Percentiles rank a stretch among this genome's conserved stretches.
These are phyloP conservation scores for Semnornis frantzii DNA, from an alignment of 2,113 vertebrate genomes.

Conservation along the genomic window DNA sequence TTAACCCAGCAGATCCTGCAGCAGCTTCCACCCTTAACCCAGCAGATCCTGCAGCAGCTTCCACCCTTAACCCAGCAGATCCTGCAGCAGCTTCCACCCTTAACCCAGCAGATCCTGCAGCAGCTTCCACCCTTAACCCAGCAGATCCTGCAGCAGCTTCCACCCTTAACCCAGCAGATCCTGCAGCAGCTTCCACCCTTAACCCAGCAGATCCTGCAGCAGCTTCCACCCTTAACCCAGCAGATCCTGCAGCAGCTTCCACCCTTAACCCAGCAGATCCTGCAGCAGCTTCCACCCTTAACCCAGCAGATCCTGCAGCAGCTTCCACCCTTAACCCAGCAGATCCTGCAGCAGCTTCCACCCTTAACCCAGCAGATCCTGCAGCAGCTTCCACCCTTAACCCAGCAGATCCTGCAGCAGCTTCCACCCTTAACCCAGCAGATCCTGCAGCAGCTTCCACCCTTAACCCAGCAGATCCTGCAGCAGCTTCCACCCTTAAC, in stretches of 20 bases:
- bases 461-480: not conserved
- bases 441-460: not conserved
- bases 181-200: not conserved
- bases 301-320: not conserved
- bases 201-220: no score
- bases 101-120: not conserved
- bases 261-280: not conserved
- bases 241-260: not conserved
- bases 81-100: no score
- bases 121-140: not conserved
- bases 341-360: no score
- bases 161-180: no score
- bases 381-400: not conserved
- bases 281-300: no score
- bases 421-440: no score
- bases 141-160: no score
- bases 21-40: not conserved
- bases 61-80: not conserved
- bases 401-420: no score
- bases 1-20: not conserved
- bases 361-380: not conserved
- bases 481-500: no score
- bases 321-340: not conserved
- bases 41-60: not conserved
- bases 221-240: no score